Evolutionary conservation across 2,888 invertebrate genomes (phyloP), one percentile per base, ranked within the genome.

Genomic region (Ophion obscuratus): DNA sequence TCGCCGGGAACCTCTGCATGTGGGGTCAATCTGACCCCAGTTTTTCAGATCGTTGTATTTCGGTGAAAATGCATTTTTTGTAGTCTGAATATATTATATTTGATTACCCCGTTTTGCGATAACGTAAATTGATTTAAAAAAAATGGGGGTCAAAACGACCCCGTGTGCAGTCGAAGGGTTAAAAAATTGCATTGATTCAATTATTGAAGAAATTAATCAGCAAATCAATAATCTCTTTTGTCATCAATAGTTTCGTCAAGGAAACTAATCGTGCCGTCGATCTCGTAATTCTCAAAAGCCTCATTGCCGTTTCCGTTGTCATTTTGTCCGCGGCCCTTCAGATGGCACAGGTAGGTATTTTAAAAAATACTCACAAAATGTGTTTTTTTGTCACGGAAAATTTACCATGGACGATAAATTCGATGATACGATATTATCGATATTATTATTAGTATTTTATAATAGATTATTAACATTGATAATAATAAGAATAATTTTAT

Each of bases 211-310:
- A 27, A 7, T 44, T 27, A 47, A 7, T 20, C 4, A 70, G 27
- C 53, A 1, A 20, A 47, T 10, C 5, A 62, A 53, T 53, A 53
- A 36, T 57, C n/a, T 68, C 31, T 20, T 62, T 9, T 40, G 40
- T 0, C 40, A 40, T 59, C 47, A 24, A 27, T 20, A 89, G 89
- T 27, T 88, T 87, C 17, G 87, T 83, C 7, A 67, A 24, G 0
- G 84, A 87, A 24, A 81, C 78, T 2, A 82, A 89, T 40, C n/a
- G 10, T 9, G 75, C 75, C 1, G 17, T 88, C 1, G 75, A 83
- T 24, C 83, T 83, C 1, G 14, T 89, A 4, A 67, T 88, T 1
- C 27, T 89, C 2, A 88, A 89, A 79, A 86, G 82, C 6, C 84
- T 85, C 7, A n/a, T 67, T 2, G 84, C 84, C 1, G 80, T 85